Evolutionary conservation across 1,140 invertebrate species (phyloP).

Genomic region (Lucilia cuprina): DNA sequence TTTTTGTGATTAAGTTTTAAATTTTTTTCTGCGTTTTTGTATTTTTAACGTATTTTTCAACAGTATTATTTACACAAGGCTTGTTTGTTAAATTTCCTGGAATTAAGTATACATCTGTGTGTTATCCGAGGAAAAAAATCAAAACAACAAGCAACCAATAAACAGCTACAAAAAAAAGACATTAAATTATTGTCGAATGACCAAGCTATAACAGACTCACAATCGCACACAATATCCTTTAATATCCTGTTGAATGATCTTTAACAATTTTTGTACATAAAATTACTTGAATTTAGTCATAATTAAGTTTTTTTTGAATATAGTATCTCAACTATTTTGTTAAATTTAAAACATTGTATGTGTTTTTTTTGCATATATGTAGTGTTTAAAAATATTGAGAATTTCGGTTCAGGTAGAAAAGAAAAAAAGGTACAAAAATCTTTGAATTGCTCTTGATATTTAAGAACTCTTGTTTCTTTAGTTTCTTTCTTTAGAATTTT

Average conservation of each 20-base stretch:
- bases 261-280: neutral
- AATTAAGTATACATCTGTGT: neutral
- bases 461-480: neutral
- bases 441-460: neutral
- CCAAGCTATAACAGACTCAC: neutral
- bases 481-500: slow-evolving; percentile 8
- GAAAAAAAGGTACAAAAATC: neutral
- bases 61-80: slow-evolving; percentile 17
- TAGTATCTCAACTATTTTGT: neutral
- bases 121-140: neutral
- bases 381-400: neutral
- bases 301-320: neutral
- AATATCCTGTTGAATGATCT: neutral
- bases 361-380: neutral
- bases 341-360: neutral
- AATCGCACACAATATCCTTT: neutral
- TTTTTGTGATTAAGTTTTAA: neutral
- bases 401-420: neutral
- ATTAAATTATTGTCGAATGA: neutral
- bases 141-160: neutral
- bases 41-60: slow-evolving; percentile 15
- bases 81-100: slow-evolving; percentile 14
- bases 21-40: neutral
- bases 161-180: neutral
- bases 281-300: neutral